Evolutionary conservation across 1,140 invertebrate species (phyloP).

Genomic region (Pogonomyrmex californicus): DNA sequence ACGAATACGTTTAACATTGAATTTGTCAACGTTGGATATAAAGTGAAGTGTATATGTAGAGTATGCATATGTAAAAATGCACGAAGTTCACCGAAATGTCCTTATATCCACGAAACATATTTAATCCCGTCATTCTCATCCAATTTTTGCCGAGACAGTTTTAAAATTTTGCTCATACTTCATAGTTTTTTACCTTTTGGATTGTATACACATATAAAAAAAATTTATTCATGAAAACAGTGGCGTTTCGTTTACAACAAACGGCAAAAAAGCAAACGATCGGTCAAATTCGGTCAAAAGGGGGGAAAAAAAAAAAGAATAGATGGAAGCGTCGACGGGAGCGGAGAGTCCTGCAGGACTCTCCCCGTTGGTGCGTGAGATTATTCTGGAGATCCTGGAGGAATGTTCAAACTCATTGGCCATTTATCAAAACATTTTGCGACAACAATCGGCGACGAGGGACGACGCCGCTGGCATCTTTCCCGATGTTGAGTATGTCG

Average conservation of each 20-base stretch:
- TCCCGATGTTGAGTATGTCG: conserved; percentile 45
- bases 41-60: conserved; percentile 29
- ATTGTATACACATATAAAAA: not conserved
- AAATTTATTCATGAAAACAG: not conserved
- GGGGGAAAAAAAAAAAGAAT: not conserved
- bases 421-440: conserved; percentile 81
- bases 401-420: conserved; percentile 81
- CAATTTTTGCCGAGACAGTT: not conserved
- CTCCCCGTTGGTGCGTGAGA: conserved; percentile 49
- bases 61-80: not conserved
- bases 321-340: conserved; percentile 51
- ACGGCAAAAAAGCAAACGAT: not conserved
- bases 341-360: conserved; percentile 32
- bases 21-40: conserved; percentile 11
- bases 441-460: conserved; percentile 69
- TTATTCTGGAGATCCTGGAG: conserved; percentile 78
- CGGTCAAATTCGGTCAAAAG: not conserved
- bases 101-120: not conserved
- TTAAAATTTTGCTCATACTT: not conserved
- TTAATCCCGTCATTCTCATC: not conserved
- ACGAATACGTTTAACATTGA: conserved; percentile 35
- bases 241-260: too few relatives aligned
- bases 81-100: not conserved
- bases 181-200: not conserved
- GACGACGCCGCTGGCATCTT: conserved; percentile 44